A percentile compares a stretch with the other conserved stretches of the same genome.
These are phyloP conservation scores for Xylota sylvarum DNA, from an alignment of 2,888 invertebrate genomes.

Conservation along the genomic window DNA sequence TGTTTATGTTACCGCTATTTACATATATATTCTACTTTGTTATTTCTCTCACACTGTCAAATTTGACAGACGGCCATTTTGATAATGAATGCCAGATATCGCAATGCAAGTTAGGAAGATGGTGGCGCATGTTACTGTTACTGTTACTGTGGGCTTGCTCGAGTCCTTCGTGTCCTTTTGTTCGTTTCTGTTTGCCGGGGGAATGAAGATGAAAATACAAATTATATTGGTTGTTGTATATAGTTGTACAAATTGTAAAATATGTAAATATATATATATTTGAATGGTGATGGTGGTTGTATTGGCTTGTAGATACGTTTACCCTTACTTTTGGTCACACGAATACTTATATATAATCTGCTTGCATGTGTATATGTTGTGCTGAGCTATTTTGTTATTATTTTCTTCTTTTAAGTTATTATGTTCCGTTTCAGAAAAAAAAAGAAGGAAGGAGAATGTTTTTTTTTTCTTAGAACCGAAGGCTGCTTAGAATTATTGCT, in stretches of 20 bases:
- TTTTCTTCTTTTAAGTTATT: constrained; percentile 40
- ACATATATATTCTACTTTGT: constrained; percentile 25
- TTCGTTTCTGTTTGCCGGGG: constrained; percentile 53
- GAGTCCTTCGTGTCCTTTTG: constrained; percentile 42
- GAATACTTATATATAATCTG: constrained; percentile 18
- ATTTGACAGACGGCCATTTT: constrained; percentile 58
- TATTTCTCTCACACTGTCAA: constrained; percentile 51
- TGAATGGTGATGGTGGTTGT: constrained; percentile 61
- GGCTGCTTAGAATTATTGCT: constrained; percentile 37
- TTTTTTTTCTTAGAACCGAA: constrained; percentile 31
- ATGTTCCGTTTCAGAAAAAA: constrained; percentile 62
- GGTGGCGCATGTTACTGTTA: constrained; percentile 60
- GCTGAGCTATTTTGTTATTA: constrained; percentile 63
- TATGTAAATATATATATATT: constrained; percentile 20
- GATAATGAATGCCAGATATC: constrained; percentile 50
- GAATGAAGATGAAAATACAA: constrained; percentile 60
- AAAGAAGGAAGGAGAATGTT: constrained; percentile 17
- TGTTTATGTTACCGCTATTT: constrained; percentile 54
- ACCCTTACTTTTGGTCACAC: constrained; percentile 14
- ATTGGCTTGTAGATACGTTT: constrained; percentile 35
- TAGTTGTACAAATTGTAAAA: constrained; percentile 51
- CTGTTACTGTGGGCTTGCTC: constrained; percentile 57
- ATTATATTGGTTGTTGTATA: constrained; percentile 72
- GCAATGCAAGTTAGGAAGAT: constrained; percentile 65
- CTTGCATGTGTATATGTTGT: constrained; percentile 77